Conservation (phyloP, 1,140 invertebrate species). For the Plodia interpunctella region DNA sequence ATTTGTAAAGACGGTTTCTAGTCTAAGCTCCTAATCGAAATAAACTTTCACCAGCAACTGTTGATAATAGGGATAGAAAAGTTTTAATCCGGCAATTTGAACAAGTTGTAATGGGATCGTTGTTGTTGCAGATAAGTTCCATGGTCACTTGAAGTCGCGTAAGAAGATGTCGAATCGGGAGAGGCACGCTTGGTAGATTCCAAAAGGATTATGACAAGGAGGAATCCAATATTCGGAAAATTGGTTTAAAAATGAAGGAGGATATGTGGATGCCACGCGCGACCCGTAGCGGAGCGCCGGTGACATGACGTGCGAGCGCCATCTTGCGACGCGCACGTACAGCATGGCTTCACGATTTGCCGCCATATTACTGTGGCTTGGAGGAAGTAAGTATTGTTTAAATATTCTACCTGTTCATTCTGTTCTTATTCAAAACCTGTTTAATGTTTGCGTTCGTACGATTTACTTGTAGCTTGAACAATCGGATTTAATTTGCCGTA, state of each 20-base stretch:
- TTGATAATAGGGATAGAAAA: slow-evolving; percentile 12
- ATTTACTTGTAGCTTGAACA: too few relatives aligned
- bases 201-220: slow-evolving; percentile 23
- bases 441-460: too few relatives aligned
- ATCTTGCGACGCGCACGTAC: slow-evolving; percentile 16
- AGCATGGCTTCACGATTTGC: slow-evolving; percentile 51
- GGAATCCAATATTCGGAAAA: slow-evolving; percentile 32
- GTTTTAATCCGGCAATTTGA: slow-evolving; percentile 7
- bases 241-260: slow-evolving; percentile 44
- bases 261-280: slow-evolving; percentile 25
- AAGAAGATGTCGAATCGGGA: slow-evolving; percentile 5
- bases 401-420: background rate
- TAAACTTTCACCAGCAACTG: slow-evolving; percentile 9
- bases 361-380: slow-evolving; percentile 54
- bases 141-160: slow-evolving; percentile 16
- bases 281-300: slow-evolving; percentile 30
- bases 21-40: slow-evolving; percentile 19
- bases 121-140: slow-evolving; percentile 26
- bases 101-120: slow-evolving; percentile 12
- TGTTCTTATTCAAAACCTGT: background rate
- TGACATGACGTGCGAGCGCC: slow-evolving; percentile 50
- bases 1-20: slow-evolving; percentile 15
- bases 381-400: slow-evolving; percentile 49
- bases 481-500: too few relatives aligned
- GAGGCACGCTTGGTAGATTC: slow-evolving; percentile 10